Evolutionary conservation across 2,888 invertebrate species (phyloP), one percentile per base, ranked within the genome.

Genomic region (Chloromyia formosa): DNA sequence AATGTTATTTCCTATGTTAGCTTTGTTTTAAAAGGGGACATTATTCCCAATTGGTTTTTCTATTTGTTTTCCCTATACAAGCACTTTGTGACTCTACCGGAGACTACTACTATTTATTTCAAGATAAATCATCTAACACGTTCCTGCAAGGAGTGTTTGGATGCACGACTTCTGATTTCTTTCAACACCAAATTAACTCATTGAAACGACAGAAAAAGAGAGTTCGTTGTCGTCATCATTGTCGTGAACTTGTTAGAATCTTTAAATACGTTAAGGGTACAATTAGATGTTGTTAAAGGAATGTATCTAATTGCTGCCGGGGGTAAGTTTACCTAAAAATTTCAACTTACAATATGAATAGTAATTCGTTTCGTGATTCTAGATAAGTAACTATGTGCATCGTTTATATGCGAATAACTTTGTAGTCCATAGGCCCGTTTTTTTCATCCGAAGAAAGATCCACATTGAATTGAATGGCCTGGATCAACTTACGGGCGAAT

Each of bases 161-260:
- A 73, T 73, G 73, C 73, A 73, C 73, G 73, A 60, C 58, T 61
- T 73, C 56, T 73, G 73, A 73, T 73, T 71, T 60, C 73, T 49
- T 56, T 61, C 73, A 61, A 73, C 73, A 73, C 73, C 73, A 73
- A 73, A 73, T 73, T 73, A 73, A 73, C 73, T 73, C 61, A 73
- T 73, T 73, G 73, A 73, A 73, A 45, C 61, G 10, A 58, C 49
- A 49, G 22, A 58, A 58, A 35, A 53, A 69, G 16, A 23, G 56
- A 69, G 49, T 66, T 66, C 49, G 49, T 49, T 66, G 66, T 66
- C 66, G 49, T 49, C 49, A 49, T 35, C 27, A 35, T 49, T 49
- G 45, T 66, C 49, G 42, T 45, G 49, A 49, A 66, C 49, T 66
- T 23, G 49, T 66, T 49, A 20, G 49, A 20, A 10, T 4, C 45